These are phyloP conservation scores for Chloropsis cyanopogon DNA, from an alignment of 2,113 vertebrate genomes.

Conservation along the genomic window DNA sequence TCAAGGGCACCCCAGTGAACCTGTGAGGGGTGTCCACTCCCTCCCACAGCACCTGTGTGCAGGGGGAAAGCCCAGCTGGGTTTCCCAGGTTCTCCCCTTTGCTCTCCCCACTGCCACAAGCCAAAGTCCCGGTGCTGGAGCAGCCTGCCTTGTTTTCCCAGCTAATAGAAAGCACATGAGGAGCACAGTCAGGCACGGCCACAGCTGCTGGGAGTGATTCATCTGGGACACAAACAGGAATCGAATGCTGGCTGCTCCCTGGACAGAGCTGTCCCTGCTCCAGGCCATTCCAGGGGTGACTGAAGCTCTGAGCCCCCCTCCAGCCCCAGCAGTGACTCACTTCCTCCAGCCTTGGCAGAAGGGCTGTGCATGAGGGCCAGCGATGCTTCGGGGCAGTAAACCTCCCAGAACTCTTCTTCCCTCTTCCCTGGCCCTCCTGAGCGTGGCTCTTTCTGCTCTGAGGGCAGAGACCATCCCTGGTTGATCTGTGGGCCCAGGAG, in stretches of 20 bases:
- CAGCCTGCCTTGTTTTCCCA: slow-evolving; percentile 27
- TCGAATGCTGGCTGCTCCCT: slow-evolving; percentile 1
- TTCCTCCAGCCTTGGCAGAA: slow-evolving; percentile 12
- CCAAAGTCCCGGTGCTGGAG: not conserved
- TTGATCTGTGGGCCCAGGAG: not conserved
- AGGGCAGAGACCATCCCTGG: not conserved
- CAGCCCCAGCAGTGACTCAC: slow-evolving; percentile 2
- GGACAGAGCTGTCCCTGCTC: slow-evolving; percentile 31
- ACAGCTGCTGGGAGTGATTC: slow-evolving; percentile 55
- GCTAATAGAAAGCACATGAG: slow-evolving; percentile 60
- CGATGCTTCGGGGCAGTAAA: not conserved
- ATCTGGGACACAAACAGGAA: slow-evolving; percentile 48
- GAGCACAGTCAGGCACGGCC: not conserved
- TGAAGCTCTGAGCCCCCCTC: not conserved
- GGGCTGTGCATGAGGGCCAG: not conserved
- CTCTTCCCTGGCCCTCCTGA: not conserved
- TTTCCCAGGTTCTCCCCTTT: not conserved
- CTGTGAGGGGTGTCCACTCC: not conserved
- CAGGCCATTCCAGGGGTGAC: slow-evolving; percentile 25
- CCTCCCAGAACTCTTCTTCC: not conserved
- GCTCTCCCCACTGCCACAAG: not conserved
- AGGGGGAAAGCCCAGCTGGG: not conserved
- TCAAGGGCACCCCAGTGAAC: not conserved
- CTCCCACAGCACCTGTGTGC: not conserved
- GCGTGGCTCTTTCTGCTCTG: not conserved